Conservation (phyloP, 1,140 invertebrate genomes). For the Adelges cooleyi region DNA sequence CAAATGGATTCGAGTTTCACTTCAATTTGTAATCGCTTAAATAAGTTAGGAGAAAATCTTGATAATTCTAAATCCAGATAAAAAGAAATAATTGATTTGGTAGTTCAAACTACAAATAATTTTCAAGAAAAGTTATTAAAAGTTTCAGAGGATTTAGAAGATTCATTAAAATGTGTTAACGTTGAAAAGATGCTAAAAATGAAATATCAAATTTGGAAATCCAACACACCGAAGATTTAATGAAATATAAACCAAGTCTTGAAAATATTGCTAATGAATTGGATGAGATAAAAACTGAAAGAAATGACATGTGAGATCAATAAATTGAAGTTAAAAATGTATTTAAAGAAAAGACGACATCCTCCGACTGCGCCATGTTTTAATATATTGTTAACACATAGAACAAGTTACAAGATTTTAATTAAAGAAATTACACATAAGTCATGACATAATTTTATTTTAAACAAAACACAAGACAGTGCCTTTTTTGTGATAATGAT, state of each 20-base stretch:
- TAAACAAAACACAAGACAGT: no score
- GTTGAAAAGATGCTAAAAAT: slow-evolving; percentile 3
- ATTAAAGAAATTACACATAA: no score
- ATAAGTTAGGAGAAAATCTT: background rate
- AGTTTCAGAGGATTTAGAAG: background rate
- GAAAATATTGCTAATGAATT: slow-evolving; percentile 2
- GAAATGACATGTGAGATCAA: background rate
- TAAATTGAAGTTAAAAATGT: background rate
- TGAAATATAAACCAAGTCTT: background rate
- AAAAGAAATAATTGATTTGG: background rate
- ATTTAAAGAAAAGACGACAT: background rate
- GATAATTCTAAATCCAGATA: slow-evolving; percentile 1
- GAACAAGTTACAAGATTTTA: no score
- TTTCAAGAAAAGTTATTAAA: slow-evolving; percentile 1
- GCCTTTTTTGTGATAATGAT: no score
- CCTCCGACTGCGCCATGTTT: no score
- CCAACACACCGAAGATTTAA: background rate
- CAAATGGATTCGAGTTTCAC: background rate
- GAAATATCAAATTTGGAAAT: background rate
- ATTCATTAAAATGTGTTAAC: background rate
- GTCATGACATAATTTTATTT: no score
- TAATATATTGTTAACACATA: no score
- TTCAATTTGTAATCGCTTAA: slow-evolving; percentile 7
- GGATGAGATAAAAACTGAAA: background rate
- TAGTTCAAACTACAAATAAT: slow-evolving; percentile 3